These are phyloP conservation scores for Synergus japonicus DNA, from an alignment of 2,888 invertebrate genomes.

Conservation along the genomic window DNA sequence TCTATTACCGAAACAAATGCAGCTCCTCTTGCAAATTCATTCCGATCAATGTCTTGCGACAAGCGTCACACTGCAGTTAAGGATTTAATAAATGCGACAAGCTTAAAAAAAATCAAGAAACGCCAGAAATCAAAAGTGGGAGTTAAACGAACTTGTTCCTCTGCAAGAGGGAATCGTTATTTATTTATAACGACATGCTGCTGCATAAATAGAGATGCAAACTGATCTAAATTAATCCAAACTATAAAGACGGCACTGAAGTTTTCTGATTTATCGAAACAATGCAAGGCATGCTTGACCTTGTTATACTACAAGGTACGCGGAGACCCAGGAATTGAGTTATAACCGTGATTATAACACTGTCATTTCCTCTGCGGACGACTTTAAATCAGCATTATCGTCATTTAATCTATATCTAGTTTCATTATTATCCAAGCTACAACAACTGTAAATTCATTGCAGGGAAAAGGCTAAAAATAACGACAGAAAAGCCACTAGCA, in stretches of 20 bases:
- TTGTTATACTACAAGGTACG: constrained; percentile 47
- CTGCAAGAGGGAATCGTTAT: constrained; percentile 50
- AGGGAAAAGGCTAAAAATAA: constrained; percentile 29
- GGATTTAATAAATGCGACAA: constrained; percentile 33
- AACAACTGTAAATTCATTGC: not conserved
- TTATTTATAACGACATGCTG: constrained; percentile 59
- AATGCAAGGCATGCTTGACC: constrained; percentile 56
- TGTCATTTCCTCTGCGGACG: not conserved
- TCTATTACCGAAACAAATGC: not conserved
- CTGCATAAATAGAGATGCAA: not conserved
- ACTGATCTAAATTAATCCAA: not conserved
- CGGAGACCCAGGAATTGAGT: constrained; percentile 28
- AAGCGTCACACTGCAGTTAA: constrained; percentile 33
- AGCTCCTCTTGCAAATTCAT: constrained; percentile 4
- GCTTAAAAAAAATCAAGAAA: not conserved
- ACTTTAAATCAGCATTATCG: constrained; percentile 5
- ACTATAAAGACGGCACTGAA: constrained; percentile 53
- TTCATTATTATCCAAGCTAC: constrained; percentile 7
- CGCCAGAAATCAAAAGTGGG: not conserved
- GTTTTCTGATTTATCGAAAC: constrained; percentile 50
- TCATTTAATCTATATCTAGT: constrained; percentile 16
- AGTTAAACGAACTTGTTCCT: constrained; percentile 1
- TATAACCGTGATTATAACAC: not conserved
- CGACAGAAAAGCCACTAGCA: not conserved
- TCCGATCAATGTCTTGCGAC: constrained; percentile 29